A percentile compares a stretch with the other conserved stretches of the same genome.
phyloP scores from a whole-genome alignment of 1,140 invertebrate genomes.

The Zaprionus camerounensis region DNA sequence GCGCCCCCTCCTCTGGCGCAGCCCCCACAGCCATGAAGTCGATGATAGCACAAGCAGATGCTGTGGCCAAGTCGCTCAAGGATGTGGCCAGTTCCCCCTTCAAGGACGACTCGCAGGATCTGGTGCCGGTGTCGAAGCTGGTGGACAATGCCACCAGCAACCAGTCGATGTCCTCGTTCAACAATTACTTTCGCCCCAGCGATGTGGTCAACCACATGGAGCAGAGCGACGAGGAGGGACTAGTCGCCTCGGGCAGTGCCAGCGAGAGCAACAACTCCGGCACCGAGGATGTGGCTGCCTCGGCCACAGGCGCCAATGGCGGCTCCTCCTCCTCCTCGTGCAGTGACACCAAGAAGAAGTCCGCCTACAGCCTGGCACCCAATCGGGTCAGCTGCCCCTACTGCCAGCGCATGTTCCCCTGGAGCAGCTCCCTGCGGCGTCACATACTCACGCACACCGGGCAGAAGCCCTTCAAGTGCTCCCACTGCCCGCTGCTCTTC shows the following conservation, averaged over 20 bases:
- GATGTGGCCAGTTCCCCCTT: constrained; percentile 82
- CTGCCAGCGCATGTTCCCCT: constrained; percentile 96
- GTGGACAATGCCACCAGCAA: constrained; percentile 92
- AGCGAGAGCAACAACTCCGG: constrained; percentile 93
- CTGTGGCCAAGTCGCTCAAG: constrained; percentile 77
- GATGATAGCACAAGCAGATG: constrained; percentile 80
- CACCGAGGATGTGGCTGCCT: constrained; percentile 87
- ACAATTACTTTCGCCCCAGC: constrained; percentile 86
- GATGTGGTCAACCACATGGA: constrained; percentile 84
- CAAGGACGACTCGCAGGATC: constrained; percentile 86
- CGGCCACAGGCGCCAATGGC: constrained; percentile 32
- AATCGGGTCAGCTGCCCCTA: constrained; percentile 96
- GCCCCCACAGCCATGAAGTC: constrained; percentile 53
- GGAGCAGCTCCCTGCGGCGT: constrained; percentile 96
- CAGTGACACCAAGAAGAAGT: constrained; percentile 89
- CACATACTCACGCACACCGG: constrained; percentile 97
- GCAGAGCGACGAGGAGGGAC: constrained; percentile 89
- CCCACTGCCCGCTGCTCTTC: constrained; percentile 95
- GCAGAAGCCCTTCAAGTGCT: constrained; percentile 98
- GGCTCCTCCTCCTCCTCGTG: constrained; percentile 42
- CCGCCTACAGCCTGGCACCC: constrained; percentile 97
- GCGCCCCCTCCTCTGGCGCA: neutral
- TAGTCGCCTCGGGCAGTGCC: constrained; percentile 88
- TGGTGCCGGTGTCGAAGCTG: constrained; percentile 91
- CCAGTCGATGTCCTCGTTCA: constrained; percentile 85